These are phyloP conservation scores for Bubalus kerabau DNA, from an alignment of 2,113 vertebrate species.

Conservation along the genomic window DNA sequence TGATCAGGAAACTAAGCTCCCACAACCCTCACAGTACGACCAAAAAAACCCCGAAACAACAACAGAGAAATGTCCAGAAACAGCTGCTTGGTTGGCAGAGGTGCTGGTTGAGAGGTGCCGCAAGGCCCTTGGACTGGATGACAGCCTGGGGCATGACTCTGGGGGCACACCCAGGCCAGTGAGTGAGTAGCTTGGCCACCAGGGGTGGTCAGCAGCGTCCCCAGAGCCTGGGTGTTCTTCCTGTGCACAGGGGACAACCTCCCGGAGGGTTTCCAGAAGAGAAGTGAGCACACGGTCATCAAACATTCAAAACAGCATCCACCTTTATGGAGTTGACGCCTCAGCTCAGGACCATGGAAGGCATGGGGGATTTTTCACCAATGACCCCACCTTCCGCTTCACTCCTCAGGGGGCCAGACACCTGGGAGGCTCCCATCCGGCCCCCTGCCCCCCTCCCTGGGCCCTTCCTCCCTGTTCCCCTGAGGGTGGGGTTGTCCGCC, in stretches of 20 bases:
- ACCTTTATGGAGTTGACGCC: rapidly evolving
- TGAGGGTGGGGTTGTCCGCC: neutral
- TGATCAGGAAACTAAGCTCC: neutral
- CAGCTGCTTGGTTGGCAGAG: neutral
- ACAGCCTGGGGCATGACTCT: neutral
- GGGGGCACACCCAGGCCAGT: neutral
- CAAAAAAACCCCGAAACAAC: neutral
- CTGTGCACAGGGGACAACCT: neutral
- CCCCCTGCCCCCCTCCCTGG: neutral
- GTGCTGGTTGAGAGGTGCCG: neutral
- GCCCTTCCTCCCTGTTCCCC: neutral
- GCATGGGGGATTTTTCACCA: rapidly evolving
- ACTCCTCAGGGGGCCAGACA: neutral
- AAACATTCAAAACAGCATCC: rapidly evolving
- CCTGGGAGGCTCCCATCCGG: neutral
- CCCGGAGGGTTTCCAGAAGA: neutral
- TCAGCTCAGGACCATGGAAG: neutral
- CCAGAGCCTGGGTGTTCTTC: neutral
- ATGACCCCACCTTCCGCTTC: neutral
- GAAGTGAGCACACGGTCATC: neutral
- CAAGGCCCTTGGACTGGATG: neutral
- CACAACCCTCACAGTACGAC: neutral
- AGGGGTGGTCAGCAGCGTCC: neutral
- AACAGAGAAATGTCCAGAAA: neutral
- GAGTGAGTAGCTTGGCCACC: neutral